Conservation (phyloP, 2,888 invertebrate species). For the Branchipolynoe longqiensis region DNA sequence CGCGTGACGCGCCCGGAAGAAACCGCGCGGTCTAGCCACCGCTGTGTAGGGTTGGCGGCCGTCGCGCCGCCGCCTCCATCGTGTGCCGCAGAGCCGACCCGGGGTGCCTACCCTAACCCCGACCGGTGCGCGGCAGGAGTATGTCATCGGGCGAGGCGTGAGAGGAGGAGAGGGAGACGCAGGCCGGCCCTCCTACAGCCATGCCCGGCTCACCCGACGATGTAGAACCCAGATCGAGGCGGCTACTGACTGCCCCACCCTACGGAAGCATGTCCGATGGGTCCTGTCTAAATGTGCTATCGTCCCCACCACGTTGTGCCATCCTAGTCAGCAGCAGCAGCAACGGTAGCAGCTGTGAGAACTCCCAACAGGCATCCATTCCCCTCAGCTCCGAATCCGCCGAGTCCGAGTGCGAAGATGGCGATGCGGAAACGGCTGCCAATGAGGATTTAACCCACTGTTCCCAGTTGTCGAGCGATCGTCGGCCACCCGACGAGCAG, state of each 20-base stretch:
- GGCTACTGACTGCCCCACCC: constrained; percentile 17
- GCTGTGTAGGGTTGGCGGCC: background rate
- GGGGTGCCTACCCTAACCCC: background rate
- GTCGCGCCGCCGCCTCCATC: background rate
- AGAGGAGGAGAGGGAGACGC: constrained; percentile 32
- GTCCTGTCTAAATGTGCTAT: constrained; percentile 30
- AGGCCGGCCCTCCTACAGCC: constrained; percentile 36
- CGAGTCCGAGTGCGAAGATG: constrained; percentile 36
- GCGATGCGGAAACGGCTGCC: constrained; percentile 22
- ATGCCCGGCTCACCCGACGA: constrained; percentile 55
- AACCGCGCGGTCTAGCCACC: background rate
- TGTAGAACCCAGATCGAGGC: constrained; percentile 34
- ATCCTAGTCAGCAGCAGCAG: background rate
- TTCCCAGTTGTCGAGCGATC: too few relatives aligned
- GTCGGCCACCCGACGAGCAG: too few relatives aligned
- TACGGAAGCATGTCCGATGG: constrained; percentile 43
- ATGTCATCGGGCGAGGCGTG: background rate
- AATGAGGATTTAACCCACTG: background rate
- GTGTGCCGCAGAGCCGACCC: background rate
- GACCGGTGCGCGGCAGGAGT: background rate
- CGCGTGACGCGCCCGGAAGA: background rate
- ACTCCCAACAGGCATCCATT: background rate
- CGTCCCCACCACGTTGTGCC: constrained; percentile 3
- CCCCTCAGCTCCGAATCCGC: constrained; percentile 5
- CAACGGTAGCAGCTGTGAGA: background rate